These are phyloP conservation scores for Myxocyprinus asiaticus DNA, from an alignment of 2,113 vertebrate genomes.

Conservation along the genomic window DNA sequence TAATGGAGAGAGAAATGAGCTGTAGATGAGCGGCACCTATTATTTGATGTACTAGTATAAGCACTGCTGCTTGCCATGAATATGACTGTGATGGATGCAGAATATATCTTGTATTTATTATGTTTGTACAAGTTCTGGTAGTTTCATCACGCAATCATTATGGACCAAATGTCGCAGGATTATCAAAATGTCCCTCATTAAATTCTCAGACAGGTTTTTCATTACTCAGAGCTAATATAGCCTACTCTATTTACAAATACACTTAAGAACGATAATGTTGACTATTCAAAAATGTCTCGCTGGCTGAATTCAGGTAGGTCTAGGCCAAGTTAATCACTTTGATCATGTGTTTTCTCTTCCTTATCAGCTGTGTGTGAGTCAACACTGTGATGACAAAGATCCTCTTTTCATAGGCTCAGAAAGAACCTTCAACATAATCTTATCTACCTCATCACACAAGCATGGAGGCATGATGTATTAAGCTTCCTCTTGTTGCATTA, in stretches of 20 bases:
- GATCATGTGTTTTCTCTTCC: background rate
- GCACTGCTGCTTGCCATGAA: too few species aligned
- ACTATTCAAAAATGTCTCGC: background rate
- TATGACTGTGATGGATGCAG: background rate
- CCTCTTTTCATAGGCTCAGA: background rate
- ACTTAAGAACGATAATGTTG: too few species aligned
- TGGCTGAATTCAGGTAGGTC: background rate
- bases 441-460: background rate
- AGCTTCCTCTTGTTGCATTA: background rate
- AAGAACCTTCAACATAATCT: background rate
- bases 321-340: background rate
- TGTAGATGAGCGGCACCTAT: background rate
- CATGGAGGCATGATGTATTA: background rate
- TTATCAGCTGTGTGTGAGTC: conserved; percentile 7
- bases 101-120: background rate
- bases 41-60: too few species aligned
- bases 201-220: background rate
- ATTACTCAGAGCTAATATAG: background rate
- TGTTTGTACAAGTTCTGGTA: too few species aligned
- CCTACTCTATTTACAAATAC: too few species aligned
- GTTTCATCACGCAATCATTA: background rate
- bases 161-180: background rate
- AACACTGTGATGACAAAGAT: background rate
- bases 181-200: background rate
- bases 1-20: background rate